Conservation (phyloP, 2,797 vertebrate genomes). For the Neoniphon sammara region DNA sequence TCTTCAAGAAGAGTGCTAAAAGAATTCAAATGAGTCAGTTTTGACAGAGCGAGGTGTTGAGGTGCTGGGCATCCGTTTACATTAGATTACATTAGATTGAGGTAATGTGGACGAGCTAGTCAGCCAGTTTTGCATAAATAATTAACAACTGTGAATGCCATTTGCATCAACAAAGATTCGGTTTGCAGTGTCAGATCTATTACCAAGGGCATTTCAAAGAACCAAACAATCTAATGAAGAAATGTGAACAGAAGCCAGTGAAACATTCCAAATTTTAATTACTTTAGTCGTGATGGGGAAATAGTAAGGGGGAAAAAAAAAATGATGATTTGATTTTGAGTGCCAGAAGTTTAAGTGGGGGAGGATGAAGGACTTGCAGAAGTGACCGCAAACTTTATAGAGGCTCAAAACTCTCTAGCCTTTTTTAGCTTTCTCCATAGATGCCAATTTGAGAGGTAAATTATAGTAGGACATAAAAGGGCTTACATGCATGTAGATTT, state of each 20-base stretch:
- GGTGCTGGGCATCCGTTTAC: neutral
- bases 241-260: neutral
- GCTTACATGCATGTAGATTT: too few species aligned
- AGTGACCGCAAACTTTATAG: too few species aligned
- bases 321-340: neutral
- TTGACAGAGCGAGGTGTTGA: neutral
- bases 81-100: slow-evolving; percentile 2
- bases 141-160: slow-evolving; percentile 10
- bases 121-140: neutral
- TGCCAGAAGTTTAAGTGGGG: too few species aligned
- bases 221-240: slow-evolving; percentile 6
- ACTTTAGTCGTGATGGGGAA: neutral
- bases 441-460: too few species aligned
- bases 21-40: neutral
- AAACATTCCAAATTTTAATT: slow-evolving; percentile 13
- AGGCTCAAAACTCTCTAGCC: too few species aligned
- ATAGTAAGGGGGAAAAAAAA: neutral
- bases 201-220: neutral
- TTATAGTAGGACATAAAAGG: too few species aligned
- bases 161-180: neutral
- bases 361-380: too few species aligned
- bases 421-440: too few species aligned
- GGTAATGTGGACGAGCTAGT: neutral
- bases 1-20: neutral
- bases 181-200: too few species aligned